Evolutionary conservation across 2,888 invertebrate genomes (phyloP).

Genomic region (Xestia c-nigrum): DNA sequence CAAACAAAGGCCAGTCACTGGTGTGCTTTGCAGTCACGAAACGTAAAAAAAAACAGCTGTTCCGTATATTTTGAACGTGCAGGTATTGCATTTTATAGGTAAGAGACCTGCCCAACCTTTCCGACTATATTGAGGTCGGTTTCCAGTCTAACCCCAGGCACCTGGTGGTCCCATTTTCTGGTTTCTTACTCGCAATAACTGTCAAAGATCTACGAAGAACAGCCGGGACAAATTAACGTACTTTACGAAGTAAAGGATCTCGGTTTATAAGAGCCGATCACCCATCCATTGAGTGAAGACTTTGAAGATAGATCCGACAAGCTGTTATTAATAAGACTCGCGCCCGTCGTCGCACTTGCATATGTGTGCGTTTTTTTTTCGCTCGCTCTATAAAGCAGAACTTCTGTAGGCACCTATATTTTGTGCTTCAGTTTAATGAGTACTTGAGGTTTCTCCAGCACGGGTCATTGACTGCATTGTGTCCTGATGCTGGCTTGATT

Average conservation of each 20-base stretch:
- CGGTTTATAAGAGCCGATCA: neutral
- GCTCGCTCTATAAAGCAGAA: neutral
- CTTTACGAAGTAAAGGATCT: too few relatives aligned
- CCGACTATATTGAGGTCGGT: neutral
- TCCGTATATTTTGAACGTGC: too few relatives aligned
- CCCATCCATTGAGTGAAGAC: neutral
- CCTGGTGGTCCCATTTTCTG: neutral
- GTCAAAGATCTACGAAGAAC: neutral
- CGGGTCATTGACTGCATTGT: slow-evolving; percentile 35
- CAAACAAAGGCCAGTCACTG: neutral
- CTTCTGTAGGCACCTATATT: neutral
- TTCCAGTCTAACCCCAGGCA: neutral
- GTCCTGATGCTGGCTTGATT: slow-evolving; percentile 17
- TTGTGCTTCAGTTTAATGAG: slow-evolving; percentile 30
- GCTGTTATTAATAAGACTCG: neutral
- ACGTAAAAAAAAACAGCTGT: too few relatives aligned
- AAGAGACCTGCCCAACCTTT: neutral
- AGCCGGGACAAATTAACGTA: neutral
- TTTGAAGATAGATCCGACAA: neutral
- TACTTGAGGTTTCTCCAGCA: slow-evolving; percentile 24
- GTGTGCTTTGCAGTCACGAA: neutral
- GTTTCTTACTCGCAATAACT: neutral
- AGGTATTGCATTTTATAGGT: too few relatives aligned
- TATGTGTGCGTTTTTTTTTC: neutral
- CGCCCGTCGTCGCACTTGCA: neutral